Base-by-base conservation (phyloP, 1,140 invertebrate species). In the Drosophila mayri region DNA sequence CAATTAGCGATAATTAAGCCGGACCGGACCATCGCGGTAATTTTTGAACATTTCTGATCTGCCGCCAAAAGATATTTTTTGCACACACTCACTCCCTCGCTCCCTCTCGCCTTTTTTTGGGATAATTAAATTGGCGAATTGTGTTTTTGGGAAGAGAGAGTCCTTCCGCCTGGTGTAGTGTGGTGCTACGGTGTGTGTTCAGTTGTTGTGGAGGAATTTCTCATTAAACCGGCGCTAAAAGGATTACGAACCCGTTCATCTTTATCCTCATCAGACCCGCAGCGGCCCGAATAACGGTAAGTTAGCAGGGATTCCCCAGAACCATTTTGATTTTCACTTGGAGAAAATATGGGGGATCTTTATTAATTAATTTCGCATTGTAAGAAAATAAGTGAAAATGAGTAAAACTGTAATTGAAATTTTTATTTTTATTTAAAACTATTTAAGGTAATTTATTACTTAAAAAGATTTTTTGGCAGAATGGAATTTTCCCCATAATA, bases 221-320 rank as follows among this genome's bases (percentile, higher is more conserved):
- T 86, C 84, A 86, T 86, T 86, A 86, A 70, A 88, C 76, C 81
- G 83, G 70, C 83, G 63, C 72, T 88, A 87, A 87, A 88, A 87
- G 83, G 83, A 87, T 87, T 87, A 87, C 84, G 25, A 49, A 80
- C 71, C 84, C 83, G 83, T 88, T 87, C 76, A 80, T 87, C 83
- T 84, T 80, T 84, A 88, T 87, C 84, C 76, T 80, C 83, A 88
- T 88, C 84, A 73, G 62, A 52, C 32, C 74, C 52, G 47, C 54
- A 57, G 79, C 63, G 63, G 32, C 55, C 25, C 64, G 41, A 70
- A 40, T 44, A 88, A 71, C 80, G 84, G 83, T 87, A 87, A 88
- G 84, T 88, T 83, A 37, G 38, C 11, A 40, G 35, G 43, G 50
- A 44, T 25, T 38, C 59, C 22, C 60, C 55, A 25, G 20, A 43